A percentile compares a stretch with the other conserved stretches of the same genome.
phyloP scores from a whole-genome alignment of 2,888 invertebrate genomes.

The Branchellion lobata region DNA sequence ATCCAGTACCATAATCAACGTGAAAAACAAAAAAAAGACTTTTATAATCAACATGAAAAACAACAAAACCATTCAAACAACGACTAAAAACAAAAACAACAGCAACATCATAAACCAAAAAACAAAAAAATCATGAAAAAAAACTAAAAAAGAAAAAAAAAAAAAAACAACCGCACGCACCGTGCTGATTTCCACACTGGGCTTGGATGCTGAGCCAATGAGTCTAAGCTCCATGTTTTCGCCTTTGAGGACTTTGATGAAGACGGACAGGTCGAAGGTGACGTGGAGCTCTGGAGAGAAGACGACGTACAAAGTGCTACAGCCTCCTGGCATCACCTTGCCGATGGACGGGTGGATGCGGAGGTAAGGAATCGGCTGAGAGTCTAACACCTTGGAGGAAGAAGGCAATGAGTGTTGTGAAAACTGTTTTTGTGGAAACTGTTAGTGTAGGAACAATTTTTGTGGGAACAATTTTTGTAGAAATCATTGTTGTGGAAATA shows the following conservation, averaged over 20 bases:
- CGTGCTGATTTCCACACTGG: conserved; percentile 60
- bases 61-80: too few relatives aligned
- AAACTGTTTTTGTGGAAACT: too few relatives aligned
- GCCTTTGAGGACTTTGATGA: conserved; percentile 58
- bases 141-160: too few relatives aligned
- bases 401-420: not conserved
- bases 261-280: conserved; percentile 52
- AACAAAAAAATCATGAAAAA: too few relatives aligned
- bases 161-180: conserved; percentile 55
- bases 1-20: too few relatives aligned
- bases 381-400: conserved; percentile 59
- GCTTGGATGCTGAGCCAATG: conserved; percentile 62
- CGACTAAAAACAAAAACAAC: too few relatives aligned
- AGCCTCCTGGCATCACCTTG: conserved; percentile 61
- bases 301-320: conserved; percentile 57
- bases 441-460: too few relatives aligned
- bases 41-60: too few relatives aligned
- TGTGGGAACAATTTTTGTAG: too few relatives aligned
- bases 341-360: conserved; percentile 59
- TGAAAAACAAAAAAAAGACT: too few relatives aligned
- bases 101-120: too few relatives aligned
- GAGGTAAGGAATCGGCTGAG: conserved; percentile 61
- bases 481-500: too few relatives aligned
- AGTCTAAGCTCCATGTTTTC: conserved; percentile 60
- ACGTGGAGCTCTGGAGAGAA: conserved; percentile 60